Evolutionary conservation across 2,113 vertebrate species (phyloP).

Genomic region (Chamaea fasciata): DNA sequence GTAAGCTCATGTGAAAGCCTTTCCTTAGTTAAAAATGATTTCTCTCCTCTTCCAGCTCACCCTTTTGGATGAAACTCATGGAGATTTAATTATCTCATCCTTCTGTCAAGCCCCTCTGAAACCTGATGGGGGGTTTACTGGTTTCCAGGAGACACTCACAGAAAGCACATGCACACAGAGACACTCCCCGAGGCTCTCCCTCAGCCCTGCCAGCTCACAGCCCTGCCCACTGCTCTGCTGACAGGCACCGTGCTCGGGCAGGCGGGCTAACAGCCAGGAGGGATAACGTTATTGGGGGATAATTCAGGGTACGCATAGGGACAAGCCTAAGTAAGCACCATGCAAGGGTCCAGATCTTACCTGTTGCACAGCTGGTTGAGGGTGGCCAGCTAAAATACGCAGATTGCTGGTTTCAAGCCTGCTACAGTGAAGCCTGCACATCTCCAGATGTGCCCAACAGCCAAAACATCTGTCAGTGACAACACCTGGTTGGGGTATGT

Average conservation of each 20-base stretch:
- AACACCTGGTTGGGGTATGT: neutral
- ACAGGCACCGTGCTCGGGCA: neutral
- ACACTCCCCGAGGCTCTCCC: neutral
- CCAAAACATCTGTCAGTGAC: neutral
- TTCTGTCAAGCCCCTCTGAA: neutral
- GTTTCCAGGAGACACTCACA: neutral
- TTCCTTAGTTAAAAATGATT: neutral
- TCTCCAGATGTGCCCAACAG: neutral
- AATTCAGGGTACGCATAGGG: neutral
- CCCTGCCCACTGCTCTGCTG: neutral
- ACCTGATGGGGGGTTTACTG: neutral
- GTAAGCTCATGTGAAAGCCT: neutral
- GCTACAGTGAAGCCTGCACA: neutral
- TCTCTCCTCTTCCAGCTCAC: neutral
- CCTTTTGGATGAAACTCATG: neutral
- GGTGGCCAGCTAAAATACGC: neutral
- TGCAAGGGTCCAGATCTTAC: neutral
- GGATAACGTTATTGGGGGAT: neutral
- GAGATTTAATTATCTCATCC: constrained; percentile 7
- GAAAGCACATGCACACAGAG: neutral
- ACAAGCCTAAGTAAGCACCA: neutral
- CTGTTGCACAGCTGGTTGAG: neutral
- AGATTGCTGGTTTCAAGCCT: neutral
- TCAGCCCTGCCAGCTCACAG: neutral
- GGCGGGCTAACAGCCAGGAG: accelerated